Base-by-base conservation (phyloP, 2,113 vertebrate species). In the Coracopsis vasa region DNA sequence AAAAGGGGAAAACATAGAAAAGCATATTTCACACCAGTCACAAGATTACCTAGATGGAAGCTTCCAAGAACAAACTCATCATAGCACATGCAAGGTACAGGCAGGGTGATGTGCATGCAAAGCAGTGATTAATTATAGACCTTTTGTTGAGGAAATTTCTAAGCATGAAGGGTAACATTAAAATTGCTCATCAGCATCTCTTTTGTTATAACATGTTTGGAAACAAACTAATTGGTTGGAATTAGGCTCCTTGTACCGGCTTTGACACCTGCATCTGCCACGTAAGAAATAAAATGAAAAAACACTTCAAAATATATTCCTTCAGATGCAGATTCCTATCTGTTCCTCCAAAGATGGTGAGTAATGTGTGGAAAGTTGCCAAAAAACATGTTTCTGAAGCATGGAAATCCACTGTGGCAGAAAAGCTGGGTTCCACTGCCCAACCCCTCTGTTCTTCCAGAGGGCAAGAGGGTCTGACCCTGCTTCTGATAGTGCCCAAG, bases 181-280 rank as follows among this genome's bases (percentile, higher is more conserved):
- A 82, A 95, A 97, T 58, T 92, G 81, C 86, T 93, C 77, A 91
- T 97, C 88, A 96, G 86, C 84, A 94, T 89, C 70, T n/a, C 67
- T 96, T 96, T 91, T 70, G 71, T 81, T 75, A 39, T 16, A 83
- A 75, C n/a, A 51, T 96, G 90, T 98, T 97, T 98, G 97, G 74
- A 98, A 98, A 98, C 97, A 96, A 70, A 85, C 37, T 85, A 74
- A 92, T 48, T 47, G 56, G 24, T 45, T 93, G 47, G 71, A 95
- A 93, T 90, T 72, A 58, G 41, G 23, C 67, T 83, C 89, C 67
- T 90, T 47, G 6, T 60, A 93, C 66, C 79, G 69, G 71, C 75
- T 89, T 88, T 81, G 90, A 95, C 88, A 96, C 82, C 51, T 89
- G 84, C 77, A 80, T 51, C 45, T 39, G 51, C 45, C 67, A 35